Evolutionary conservation across 2,888 invertebrate species (phyloP), one percentile per base, ranked within the genome.

Genomic region (Tyria jacobaeae): DNA sequence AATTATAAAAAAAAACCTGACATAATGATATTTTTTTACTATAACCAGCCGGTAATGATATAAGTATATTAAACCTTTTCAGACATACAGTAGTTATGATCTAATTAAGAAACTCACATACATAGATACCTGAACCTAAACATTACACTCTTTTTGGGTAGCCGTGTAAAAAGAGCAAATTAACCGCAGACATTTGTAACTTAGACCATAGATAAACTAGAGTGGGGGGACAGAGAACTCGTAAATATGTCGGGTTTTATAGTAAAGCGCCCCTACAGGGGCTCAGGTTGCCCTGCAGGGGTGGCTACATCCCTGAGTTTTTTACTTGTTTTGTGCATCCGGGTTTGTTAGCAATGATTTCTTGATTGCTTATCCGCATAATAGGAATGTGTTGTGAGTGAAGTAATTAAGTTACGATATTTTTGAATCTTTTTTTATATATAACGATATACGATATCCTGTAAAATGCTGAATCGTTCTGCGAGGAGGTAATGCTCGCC

Each of bases 241-340:
- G 91, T 92, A 92, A 92, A 92, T 87, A 91, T 90, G 92, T 91
- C 91, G 87, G 85, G 84, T 89, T 90, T 90, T 90, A 91, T 90
- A 89, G 89, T 85, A 81, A 80, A 79, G 81, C 86, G 70, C 86
- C 89, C 87, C 84, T 81, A 61, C 57, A 62, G 66, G 75, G 77
- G 71, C 57, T 72, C 66, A 62, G 59, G 63, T 64, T 64, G 63
- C 63, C 50, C 41, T 44, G 31, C 50, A 77, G 82, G 84, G 86
- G 86, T 81, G 81, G 83, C 67, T 59, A 69, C 72, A 74, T 68
- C 74, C 75, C 70, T 61, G 71, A 68, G 64, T 79, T 79, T 80
- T 82, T 83, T 82, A 79, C 79, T 80, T 80, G 73, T 77, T 74
- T 72, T 68, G 68, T 70, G 57, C 71, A 70, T 69, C 73, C 61